Evolutionary conservation across 2,113 vertebrate species (phyloP), one percentile per base, ranked within the genome.

Genomic region (Cebidichthys violaceus): DNA sequence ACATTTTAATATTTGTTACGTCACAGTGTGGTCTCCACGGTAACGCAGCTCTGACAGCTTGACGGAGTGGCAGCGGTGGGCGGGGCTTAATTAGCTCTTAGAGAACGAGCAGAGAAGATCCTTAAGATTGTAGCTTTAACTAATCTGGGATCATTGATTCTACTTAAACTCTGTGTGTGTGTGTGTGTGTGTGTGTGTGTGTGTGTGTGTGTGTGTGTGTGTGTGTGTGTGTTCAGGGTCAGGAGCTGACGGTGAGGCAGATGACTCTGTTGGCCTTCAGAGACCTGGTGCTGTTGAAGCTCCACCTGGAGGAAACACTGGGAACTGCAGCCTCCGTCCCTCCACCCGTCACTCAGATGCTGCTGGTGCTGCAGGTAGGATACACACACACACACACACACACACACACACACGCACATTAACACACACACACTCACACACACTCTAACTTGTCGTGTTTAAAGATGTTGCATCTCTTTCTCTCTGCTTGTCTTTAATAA

Each of bases 221-320:
- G 65, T 43, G 35, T 73, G 41, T 33, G 43, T 65, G 50, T 68
- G 39, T 65, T 27, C 75, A 99, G 98, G 98, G 98, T 39, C 97
- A 98, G 94, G 97, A 99, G 88, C 87, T 98, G 82, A 97, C 97
- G 0, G 96, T 99, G 62, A 96, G 98, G 76, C 98, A 99, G 94
- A 98, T 99, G 91, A 94, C 96, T 70, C 94, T 99, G 77, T 93
- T 99, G 82, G 96, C 97, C 81, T 99, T 99, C 93, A 96, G 98
- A 50, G 96, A 99, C 91, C 93, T 96, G 81, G 97, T 99, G 45
- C 91, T 99, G 83, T 84, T 99, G 70, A 97, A 97, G 93, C 95
- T 97, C 60, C 96, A 95, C 82, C 88, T 97, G 86, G 95, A 96
- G 22, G 96, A 96, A 10, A 83, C 94, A 82, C 93, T 98, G 86